Base-by-base conservation (phyloP, 2,888 invertebrate species). In the Caenorhabditis macrosperma region DNA sequence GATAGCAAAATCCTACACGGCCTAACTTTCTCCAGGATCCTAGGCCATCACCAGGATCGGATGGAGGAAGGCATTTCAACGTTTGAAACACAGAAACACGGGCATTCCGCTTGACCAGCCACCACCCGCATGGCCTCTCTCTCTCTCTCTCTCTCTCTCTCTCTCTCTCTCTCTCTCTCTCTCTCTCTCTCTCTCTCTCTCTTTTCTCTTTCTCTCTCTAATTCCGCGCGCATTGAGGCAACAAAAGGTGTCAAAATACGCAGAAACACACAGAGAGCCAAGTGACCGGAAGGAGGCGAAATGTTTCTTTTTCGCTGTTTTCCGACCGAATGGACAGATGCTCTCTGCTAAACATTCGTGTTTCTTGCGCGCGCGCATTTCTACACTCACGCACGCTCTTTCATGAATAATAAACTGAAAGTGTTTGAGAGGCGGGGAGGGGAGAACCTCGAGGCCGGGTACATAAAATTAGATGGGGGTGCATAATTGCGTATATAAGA, bases 171-270 rank as follows among this genome's bases (percentile, higher is more conserved):
- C 72, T 55, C 26, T 22, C 24, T 46, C 26, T 24, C 20, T 30
- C 41, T 17, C 26, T 74, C 72, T 55, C 26, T 22, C 24, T 46
- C 26, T 24, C 20, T 30, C 41, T 17, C 26, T 74, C 52, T 41
- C 63, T 48, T 9, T 48, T 48, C 38, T 22, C 33, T 30, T 26
- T 33, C 30, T 17, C 35, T 46, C 44, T n/a, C n/a, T n/a, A n/a
- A n/a, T n/a, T n/a, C n/a, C n/a, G n/a, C n/a, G n/a, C n/a, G n/a
- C n/a, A n/a, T n/a, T n/a, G n/a, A n/a, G n/a, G n/a, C n/a, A 2
- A 59, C 64, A 64, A 66, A 64, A 64, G 66, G 66, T 66, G 66
- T 60, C 60, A 66, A 66, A 75, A 67, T 61, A 67, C 59, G 67
- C 57, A 30, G 50, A 59, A 66, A 59, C 48, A 24, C 10, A 46